phyloP scores from a whole-genome alignment of 2,113 vertebrate species.

The Coregonus clupeaformis region DNA sequence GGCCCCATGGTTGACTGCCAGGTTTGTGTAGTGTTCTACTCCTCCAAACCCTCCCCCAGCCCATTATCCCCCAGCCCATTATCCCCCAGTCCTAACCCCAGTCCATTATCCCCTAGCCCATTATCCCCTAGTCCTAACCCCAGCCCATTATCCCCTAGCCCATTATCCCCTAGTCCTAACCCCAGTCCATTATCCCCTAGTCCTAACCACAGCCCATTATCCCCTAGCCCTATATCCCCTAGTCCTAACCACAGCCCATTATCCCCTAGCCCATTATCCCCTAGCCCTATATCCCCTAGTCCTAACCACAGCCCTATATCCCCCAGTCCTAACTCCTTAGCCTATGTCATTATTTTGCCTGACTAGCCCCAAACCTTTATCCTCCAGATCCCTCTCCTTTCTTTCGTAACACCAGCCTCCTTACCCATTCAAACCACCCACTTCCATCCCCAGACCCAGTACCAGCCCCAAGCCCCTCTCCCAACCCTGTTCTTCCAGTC shows the following conservation, averaged over 20 bases:
- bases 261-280: no score
- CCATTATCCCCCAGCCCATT: no score
- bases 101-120: no score
- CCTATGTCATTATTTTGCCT: constrained; percentile 27
- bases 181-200: no score
- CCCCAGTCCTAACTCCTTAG: background rate
- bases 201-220: no score
- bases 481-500: background rate
- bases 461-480: background rate
- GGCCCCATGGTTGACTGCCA: constrained; percentile 2
- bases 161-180: no score
- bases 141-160: no score
- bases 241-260: constrained; percentile 7
- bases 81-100: no score
- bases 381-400: constrained; percentile 3
- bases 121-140: no score
- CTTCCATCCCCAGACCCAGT: background rate
- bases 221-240: constrained; percentile 16
- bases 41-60: no score
- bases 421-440: background rate
- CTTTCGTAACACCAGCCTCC: background rate
- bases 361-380: constrained; percentile 14
- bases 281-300: background rate
- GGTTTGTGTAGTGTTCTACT: no score
- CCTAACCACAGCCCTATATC: no score